Evolutionary conservation across 2,888 invertebrate genomes (phyloP).

Genomic region (Lathronympha strigana): DNA sequence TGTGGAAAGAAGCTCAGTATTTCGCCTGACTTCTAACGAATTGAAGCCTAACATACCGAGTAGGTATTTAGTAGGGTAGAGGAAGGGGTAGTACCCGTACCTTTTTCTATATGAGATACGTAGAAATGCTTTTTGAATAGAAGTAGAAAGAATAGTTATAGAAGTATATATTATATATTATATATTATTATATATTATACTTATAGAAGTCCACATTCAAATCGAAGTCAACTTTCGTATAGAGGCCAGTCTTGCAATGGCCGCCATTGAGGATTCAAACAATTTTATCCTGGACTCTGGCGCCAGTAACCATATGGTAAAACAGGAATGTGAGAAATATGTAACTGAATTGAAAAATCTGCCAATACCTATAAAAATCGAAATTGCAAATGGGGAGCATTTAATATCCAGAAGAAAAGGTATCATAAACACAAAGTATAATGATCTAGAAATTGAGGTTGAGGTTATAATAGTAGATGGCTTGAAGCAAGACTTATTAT

Average conservation of each 20-base stretch:
- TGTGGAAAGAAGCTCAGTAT: too few relatives aligned
- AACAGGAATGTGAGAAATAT: constrained; percentile 14
- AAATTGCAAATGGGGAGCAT: not conserved
- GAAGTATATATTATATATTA: too few relatives aligned
- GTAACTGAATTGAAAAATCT: not conserved
- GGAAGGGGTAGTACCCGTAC: too few relatives aligned
- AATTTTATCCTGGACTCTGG: constrained; percentile 8
- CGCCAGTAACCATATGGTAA: constrained; percentile 7
- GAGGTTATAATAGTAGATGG: constrained; percentile 7
- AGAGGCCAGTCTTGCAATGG: constrained; percentile 7
- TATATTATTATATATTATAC: too few relatives aligned
- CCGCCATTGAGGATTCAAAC: constrained; percentile 8
- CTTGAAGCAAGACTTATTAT: constrained; percentile 1
- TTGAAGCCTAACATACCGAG: too few relatives aligned
- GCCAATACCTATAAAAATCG: constrained; percentile 10
- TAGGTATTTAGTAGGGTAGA: too few relatives aligned
- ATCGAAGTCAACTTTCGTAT: not conserved
- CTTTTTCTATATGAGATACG: too few relatives aligned
- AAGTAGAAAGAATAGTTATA: too few relatives aligned
- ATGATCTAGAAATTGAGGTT: not conserved
- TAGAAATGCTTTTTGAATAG: too few relatives aligned
- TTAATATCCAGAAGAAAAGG: constrained; percentile 10
- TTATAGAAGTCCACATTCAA: not conserved
- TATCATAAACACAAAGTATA: not conserved
- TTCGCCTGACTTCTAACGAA: too few relatives aligned